Evolutionary conservation across 2,113 vertebrate species (phyloP).

Genomic region (Neogale vison): DNA sequence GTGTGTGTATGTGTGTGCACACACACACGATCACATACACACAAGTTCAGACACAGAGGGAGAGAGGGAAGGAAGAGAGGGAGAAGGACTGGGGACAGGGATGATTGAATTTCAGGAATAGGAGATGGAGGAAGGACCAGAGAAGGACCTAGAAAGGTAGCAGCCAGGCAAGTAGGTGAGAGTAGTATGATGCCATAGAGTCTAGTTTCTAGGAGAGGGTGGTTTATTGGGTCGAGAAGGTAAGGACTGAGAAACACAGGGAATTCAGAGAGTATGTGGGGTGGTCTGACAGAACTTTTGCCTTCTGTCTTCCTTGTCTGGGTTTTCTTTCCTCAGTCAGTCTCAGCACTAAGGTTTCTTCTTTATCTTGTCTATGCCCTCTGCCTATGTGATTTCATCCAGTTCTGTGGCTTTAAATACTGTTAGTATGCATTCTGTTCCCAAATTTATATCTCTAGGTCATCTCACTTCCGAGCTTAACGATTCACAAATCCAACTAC

Average conservation of each 20-base stretch:
- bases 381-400: constrained; percentile 19
- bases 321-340: not conserved
- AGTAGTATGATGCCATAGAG: not conserved
- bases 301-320: not conserved
- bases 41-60: not conserved
- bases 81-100: not conserved
- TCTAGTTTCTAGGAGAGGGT: not conserved
- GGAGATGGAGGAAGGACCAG: not conserved
- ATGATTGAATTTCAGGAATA: constrained; percentile 7
- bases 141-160: not conserved
- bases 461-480: constrained; percentile 29
- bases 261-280: not conserved
- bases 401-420: constrained; percentile 28
- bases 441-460: not conserved
- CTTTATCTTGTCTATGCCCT: not conserved
- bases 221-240: not conserved
- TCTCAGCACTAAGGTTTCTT: not conserved
- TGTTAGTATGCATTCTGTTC: not conserved
- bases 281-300: not conserved
- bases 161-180: not conserved
- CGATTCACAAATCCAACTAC: not conserved
- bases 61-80: not conserved
- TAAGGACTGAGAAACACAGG: not conserved
- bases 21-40: not conserved
- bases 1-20: not conserved